Evolutionary conservation across 2,888 invertebrate species (phyloP).

Genomic region (Branchellion lobata): DNA sequence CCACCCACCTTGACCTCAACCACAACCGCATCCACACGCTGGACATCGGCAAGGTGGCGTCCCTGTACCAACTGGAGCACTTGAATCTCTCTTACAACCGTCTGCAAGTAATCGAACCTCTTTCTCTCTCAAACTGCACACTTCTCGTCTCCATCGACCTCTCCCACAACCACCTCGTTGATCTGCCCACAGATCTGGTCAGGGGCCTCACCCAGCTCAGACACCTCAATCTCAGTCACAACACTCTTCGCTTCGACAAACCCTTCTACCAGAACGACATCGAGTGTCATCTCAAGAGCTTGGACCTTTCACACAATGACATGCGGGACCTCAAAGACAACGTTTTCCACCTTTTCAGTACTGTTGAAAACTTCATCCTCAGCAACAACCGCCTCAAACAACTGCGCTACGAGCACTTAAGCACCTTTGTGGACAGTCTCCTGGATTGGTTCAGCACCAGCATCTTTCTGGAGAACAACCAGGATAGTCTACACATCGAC

Average conservation of each 20-base stretch:
- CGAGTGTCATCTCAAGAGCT: neutral
- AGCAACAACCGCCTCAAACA: slow-evolving; percentile 14
- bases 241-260: neutral
- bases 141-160: slow-evolving; percentile 11
- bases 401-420: neutral
- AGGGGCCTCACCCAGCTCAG: neutral
- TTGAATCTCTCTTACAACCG: neutral
- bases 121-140: neutral
- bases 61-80: neutral
- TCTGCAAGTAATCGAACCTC: neutral
- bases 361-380: neutral
- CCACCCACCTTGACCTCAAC: neutral
- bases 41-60: neutral
- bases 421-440: slow-evolving; percentile 1
- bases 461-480: slow-evolving; percentile 20
- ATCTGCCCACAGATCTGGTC: neutral
- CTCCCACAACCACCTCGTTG: slow-evolving; percentile 16
- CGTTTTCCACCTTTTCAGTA: neutral
- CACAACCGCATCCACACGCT: neutral
- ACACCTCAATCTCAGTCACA: slow-evolving; percentile 34
- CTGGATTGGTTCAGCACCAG: neutral
- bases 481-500: neutral
- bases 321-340: slow-evolving; percentile 7
- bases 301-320: slow-evolving; percentile 28
- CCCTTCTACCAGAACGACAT: neutral